Conservation (phyloP, 2,888 invertebrate species). For the Serrognathus titanus region DNA sequence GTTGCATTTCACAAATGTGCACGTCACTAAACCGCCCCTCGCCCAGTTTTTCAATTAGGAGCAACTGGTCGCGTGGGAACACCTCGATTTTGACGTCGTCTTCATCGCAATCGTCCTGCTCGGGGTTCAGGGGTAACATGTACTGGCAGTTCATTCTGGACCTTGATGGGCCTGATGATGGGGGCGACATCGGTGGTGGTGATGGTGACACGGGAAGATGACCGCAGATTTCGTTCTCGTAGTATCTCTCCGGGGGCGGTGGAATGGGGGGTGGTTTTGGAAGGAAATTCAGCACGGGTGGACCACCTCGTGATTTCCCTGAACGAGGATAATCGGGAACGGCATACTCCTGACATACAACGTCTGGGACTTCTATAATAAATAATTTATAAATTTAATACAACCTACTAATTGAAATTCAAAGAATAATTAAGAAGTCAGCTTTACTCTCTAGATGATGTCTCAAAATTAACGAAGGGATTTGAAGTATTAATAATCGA, state of each 20-base stretch:
- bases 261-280: conserved; percentile 61
- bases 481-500: no score
- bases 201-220: conserved; percentile 34
- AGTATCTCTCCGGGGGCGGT: conserved; percentile 67
- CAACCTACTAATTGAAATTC: no score
- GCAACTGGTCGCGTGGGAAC: conserved; percentile 70
- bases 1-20: conserved; percentile 60
- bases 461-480: no score
- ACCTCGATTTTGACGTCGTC: conserved; percentile 53
- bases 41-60: conserved; percentile 73
- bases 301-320: conserved; percentile 45
- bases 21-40: conserved; percentile 75
- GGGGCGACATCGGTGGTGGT: conserved; percentile 38
- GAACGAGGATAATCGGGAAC: conserved; percentile 51
- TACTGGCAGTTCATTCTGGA: conserved; percentile 44
- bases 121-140: conserved; percentile 39
- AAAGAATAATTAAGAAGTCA: no score
- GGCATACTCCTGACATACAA: conserved; percentile 60
- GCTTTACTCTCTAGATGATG: no score
- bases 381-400: neutral
- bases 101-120: conserved; percentile 53
- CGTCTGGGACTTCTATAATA: conserved; percentile 57
- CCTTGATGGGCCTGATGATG: conserved; percentile 46
- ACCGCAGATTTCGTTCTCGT: conserved; percentile 46
- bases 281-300: conserved; percentile 55